phyloP scores from a whole-genome alignment of 2,797 vertebrate species.

The Phoebastria nigripes region DNA sequence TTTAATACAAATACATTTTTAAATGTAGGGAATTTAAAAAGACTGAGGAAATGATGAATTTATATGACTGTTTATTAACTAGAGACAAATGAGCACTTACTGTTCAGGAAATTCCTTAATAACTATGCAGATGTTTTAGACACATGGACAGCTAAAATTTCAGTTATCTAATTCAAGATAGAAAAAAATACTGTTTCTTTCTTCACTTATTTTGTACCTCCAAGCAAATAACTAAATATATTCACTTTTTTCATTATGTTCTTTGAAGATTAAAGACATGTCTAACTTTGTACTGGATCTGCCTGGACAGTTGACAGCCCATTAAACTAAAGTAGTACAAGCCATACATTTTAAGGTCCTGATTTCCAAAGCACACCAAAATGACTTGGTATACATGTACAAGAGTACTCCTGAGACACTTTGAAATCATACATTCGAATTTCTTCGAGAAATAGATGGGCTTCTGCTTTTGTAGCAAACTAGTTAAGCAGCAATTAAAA shows the following conservation, averaged over 20 bases:
- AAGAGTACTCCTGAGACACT: neutral
- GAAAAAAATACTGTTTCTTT: neutral
- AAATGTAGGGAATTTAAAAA: neutral
- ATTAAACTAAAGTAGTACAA: slow-evolving; percentile 61
- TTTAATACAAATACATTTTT: neutral
- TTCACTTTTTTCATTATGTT: slow-evolving; percentile 51
- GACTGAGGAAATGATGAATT: neutral
- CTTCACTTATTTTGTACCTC: slow-evolving; percentile 53
- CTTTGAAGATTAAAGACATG: slow-evolving; percentile 70
- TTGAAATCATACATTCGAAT: neutral
- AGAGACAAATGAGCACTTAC: neutral
- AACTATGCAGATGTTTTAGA: neutral
- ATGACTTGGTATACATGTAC: neutral
- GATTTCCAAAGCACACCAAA: slow-evolving; percentile 46
- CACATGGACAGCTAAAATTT: neutral
- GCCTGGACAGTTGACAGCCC: slow-evolving; percentile 51
- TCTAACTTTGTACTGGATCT: slow-evolving; percentile 42
- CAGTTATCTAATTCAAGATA: neutral
- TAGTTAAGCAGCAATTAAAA: slow-evolving; percentile 1
- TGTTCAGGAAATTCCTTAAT: neutral
- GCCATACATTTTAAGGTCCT: slow-evolving; percentile 40
- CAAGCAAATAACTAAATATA: slow-evolving; percentile 64
- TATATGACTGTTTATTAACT: neutral
- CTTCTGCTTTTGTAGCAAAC: neutral
- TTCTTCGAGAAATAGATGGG: neutral